A percentile compares a stretch with the other conserved stretches of the same genome.
These are phyloP conservation scores for Trichosurus vulpecula DNA, from an alignment of 2,797 vertebrate species.

Conservation along the genomic window DNA sequence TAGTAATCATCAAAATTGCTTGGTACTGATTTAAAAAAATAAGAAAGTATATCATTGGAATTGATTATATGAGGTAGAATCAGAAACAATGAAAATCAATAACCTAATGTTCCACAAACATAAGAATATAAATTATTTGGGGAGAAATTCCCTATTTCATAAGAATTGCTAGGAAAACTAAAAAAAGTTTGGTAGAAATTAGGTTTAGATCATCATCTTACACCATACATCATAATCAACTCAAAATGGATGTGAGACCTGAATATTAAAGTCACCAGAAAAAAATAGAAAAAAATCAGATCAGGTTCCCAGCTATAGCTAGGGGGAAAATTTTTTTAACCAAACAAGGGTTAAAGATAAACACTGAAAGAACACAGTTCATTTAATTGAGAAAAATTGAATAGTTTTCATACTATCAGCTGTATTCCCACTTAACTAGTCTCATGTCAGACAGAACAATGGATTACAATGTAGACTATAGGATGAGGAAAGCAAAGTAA, in stretches of 20 bases:
- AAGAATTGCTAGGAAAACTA: background rate
- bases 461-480: background rate
- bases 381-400: background rate
- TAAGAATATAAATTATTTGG: background rate
- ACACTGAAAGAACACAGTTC: background rate
- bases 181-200: background rate
- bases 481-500: background rate
- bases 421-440: background rate
- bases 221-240: background rate
- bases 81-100: background rate
- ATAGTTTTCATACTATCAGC: background rate
- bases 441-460: background rate
- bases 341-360: background rate
- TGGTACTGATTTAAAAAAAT: background rate
- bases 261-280: background rate
- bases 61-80: background rate
- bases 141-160: background rate
- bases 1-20: background rate
- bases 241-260: background rate
- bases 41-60: background rate
- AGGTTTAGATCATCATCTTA: background rate
- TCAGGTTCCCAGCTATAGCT: background rate
- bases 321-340: background rate
- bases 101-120: background rate
- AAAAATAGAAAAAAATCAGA: background rate